Percentiles rank a stretch among this genome's conserved stretches.
Evolutionary conservation across 1,140 invertebrate species (phyloP).

Genomic region (Drosophila simulans): DNA sequence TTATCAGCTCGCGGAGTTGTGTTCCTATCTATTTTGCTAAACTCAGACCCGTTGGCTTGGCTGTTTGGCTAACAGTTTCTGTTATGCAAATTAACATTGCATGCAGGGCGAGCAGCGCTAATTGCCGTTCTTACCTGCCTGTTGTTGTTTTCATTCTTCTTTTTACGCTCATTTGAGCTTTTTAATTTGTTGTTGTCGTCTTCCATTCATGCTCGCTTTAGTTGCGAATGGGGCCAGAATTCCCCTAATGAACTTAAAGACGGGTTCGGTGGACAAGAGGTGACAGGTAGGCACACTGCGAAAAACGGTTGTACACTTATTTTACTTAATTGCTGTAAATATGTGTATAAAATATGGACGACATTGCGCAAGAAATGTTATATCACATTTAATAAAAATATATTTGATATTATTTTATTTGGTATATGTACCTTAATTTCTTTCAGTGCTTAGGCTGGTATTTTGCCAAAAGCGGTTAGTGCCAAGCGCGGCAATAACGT

Average conservation of each 20-base stretch:
- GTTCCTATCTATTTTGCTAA: not conserved
- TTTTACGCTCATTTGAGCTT: constrained; percentile 49
- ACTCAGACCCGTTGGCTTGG: constrained; percentile 10
- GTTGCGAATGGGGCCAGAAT: constrained; percentile 32
- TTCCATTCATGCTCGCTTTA: constrained; percentile 31
- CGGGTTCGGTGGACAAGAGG: constrained; percentile 7
- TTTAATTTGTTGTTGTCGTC: constrained; percentile 46
- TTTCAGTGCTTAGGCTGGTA: constrained; percentile 6
- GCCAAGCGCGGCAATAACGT: constrained; percentile 32
- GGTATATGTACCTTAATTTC: not conserved
- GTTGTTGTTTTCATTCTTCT: constrained; percentile 11
- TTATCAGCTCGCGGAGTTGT: constrained; percentile 26
- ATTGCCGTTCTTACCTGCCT: constrained; percentile 35
- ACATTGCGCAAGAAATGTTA: too few relatives aligned
- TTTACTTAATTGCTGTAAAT: not conserved
- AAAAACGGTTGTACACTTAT: not conserved
- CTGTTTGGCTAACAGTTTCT: constrained; percentile 40
- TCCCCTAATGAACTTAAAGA: constrained; percentile 40
- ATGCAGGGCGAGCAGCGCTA: constrained; percentile 34
- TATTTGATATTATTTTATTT: not conserved
- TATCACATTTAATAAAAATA: not conserved
- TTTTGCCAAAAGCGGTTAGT: constrained; percentile 42
- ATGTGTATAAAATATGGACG: not conserved
- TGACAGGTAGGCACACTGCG: constrained; percentile 8
- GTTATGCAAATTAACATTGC: constrained; percentile 44